Base-by-base conservation (phyloP, 2,888 invertebrate species). In the Ophioninae sp. region DNA sequence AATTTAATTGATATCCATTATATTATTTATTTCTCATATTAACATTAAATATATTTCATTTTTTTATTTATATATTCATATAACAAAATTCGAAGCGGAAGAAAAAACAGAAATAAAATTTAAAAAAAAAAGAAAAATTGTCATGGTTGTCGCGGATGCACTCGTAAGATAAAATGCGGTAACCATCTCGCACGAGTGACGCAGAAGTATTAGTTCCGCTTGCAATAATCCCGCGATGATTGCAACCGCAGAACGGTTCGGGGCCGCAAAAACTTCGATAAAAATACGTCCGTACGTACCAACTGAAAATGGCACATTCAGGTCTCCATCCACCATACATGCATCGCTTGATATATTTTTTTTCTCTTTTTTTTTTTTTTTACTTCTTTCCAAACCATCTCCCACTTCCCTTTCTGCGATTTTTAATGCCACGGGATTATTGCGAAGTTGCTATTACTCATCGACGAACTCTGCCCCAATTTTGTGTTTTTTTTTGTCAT, bases 171-270 rank as follows among this genome's bases (percentile, higher is more conserved):
- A 57, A 73, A 77, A 57, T 41, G 44, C 64, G 74, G 21, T 10
- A 62, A 74, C 17, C 64, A 75, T 56, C 37, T 30, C 80, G 20
- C 84, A 61, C 57, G 59, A 20, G 59, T 61, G 79, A 73, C n/a
- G 80, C 64, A 21, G 70, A 82, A 81, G 81, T 86, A 83, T 86
- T 85, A 81, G 75, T 86, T 75, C 76, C 78, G 83, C 44, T 86
- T 85, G 72, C 85, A 73, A 77, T 86, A 85, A 86, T 83, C 83
- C 83, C 21, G 56, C 80, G 79, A 83, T 83, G 78, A 83, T 86
- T 83, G 81, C 81, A 79, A 50, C 73, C 70, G 50, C 77, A 77
- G 20, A 80, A 74, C 62, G 74, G 41, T 68, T 64, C 57, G 37
- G 17, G 23, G 44, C 59, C 69, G 61, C 70, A 61, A 23, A 56